These are phyloP conservation scores for Meles meles DNA, from an alignment of 2,113 vertebrate species.

Conservation along the genomic window DNA sequence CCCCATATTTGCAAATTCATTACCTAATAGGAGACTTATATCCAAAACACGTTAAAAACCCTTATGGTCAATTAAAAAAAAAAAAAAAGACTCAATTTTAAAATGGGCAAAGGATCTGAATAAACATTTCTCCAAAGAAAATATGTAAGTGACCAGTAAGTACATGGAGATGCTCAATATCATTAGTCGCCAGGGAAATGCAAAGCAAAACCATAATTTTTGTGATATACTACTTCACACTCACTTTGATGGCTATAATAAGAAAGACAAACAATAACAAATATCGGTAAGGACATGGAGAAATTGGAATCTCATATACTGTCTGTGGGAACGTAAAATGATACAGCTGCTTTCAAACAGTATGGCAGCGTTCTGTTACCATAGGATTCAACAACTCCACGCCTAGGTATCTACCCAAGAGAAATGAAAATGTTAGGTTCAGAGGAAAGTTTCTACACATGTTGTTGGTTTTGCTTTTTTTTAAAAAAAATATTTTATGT, in stretches of 20 bases:
- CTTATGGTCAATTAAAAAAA: background rate
- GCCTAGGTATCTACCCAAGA: background rate
- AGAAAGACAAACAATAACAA: background rate
- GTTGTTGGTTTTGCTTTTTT: background rate
- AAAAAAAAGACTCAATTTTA: background rate
- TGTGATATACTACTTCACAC: background rate
- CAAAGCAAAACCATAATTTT: background rate
- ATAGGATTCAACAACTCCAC: background rate
- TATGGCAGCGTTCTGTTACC: background rate
- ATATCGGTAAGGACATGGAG: background rate
- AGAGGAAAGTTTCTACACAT: background rate
- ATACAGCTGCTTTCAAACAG: background rate
- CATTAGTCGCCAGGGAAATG: background rate
- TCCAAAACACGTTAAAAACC: background rate
- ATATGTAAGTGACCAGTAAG: background rate
- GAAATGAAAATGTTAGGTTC: background rate
- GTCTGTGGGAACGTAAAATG: background rate
- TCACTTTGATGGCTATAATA: accelerated
- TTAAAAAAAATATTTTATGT: background rate
- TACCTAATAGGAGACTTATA: background rate
- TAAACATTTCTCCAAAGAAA: background rate
- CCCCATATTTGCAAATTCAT: background rate
- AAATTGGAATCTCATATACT: background rate
- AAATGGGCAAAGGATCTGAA: background rate
- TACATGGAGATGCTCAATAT: background rate